Conservation (phyloP, 2,797 vertebrate genomes). For the Enteromius fasciolatus region DNA sequence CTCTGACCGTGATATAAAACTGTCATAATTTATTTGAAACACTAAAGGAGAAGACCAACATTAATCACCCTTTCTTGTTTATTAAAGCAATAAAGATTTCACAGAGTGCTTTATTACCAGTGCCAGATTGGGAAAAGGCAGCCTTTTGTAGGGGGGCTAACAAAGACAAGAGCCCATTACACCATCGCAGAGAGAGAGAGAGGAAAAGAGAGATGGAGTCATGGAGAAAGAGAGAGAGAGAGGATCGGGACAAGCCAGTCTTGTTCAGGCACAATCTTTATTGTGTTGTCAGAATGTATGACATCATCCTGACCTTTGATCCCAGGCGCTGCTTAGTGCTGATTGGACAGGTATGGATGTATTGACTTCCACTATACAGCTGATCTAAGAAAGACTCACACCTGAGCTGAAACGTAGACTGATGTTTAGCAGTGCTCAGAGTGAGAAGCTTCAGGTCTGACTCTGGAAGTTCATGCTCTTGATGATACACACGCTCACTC, state of each 20-base stretch:
- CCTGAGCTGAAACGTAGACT: constrained; percentile 63
- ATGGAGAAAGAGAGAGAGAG: constrained; percentile 43
- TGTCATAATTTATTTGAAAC: constrained; percentile 86
- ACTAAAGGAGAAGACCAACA: constrained; percentile 82
- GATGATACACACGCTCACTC: constrained; percentile 4
- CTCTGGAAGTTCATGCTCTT: constrained; percentile 46
- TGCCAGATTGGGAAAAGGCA: constrained; percentile 72
- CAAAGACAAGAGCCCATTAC: constrained; percentile 60
- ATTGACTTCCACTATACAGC: constrained; percentile 75
- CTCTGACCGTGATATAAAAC: constrained; percentile 81
- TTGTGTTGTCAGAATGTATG: constrained; percentile 78
- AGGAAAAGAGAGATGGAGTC: constrained; percentile 37
- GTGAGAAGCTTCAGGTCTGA: background rate
- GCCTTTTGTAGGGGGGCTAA: constrained; percentile 61
- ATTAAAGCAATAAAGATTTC: constrained; percentile 86
- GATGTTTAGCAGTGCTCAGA: constrained; percentile 33
- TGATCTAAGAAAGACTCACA: constrained; percentile 76
- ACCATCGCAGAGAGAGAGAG: constrained; percentile 42
- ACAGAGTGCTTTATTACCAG: constrained; percentile 80
- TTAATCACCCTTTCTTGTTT: constrained; percentile 85
- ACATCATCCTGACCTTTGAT: constrained; percentile 78
- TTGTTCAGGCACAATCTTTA: constrained; percentile 60
- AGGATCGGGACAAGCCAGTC: constrained; percentile 41
- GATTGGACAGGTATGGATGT: constrained; percentile 78
- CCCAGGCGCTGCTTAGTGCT: constrained; percentile 67